Conservation (phyloP, 2,888 invertebrate species). For the Acleris cristana region DNA sequence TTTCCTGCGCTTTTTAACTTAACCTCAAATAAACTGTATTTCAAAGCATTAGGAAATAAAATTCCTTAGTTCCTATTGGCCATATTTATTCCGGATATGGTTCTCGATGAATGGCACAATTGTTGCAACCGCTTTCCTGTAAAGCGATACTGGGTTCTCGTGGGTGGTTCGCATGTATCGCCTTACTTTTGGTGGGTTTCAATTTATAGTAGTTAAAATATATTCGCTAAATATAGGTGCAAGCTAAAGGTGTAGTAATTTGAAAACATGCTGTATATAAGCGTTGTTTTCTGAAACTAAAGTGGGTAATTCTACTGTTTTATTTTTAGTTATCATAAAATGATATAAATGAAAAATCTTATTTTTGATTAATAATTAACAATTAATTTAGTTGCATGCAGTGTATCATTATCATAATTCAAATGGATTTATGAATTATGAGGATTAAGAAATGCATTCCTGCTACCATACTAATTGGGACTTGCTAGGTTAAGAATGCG, state of each 20-base stretch:
- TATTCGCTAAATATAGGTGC: conserved; percentile 37
- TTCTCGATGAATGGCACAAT: conserved; percentile 62
- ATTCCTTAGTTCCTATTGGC: conserved; percentile 12
- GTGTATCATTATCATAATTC: too few species aligned
- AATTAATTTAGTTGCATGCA: too few species aligned
- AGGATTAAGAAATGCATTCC: too few species aligned
- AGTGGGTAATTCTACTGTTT: background rate
- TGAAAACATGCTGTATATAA: background rate
- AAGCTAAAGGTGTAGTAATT: background rate
- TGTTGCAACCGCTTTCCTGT: conserved; percentile 77
- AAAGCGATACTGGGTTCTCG: conserved; percentile 63
- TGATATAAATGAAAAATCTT: too few species aligned
- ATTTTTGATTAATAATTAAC: too few species aligned
- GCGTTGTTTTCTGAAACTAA: background rate
- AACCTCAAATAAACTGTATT: background rate
- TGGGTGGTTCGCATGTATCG: conserved; percentile 67
- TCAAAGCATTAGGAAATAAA: background rate
- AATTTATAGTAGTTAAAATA: conserved; percentile 40
- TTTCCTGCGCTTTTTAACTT: background rate
- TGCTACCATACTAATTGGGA: too few species aligned
- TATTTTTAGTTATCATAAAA: too few species aligned
- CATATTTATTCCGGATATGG: conserved; percentile 51
- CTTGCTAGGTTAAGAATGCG: too few species aligned
- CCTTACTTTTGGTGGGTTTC: conserved; percentile 56
- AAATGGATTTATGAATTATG: too few species aligned